phyloP scores from a whole-genome alignment of 2,797 vertebrate genomes.

The Sebastolobus altivelis region DNA sequence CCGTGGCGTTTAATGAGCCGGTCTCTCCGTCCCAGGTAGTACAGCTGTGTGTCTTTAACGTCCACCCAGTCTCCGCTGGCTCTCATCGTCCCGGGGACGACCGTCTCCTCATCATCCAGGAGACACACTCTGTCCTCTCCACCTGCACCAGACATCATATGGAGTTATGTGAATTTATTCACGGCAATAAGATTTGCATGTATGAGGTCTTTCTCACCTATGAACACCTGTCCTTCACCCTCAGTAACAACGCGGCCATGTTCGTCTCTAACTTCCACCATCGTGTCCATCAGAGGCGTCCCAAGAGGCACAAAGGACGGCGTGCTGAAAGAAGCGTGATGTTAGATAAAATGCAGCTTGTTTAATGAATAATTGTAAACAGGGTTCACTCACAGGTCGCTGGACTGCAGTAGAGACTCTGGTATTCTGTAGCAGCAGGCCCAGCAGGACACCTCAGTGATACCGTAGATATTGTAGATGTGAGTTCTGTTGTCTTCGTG shows the following conservation, averaged over 20 bases:
- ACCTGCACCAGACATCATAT: slow-evolving; percentile 78
- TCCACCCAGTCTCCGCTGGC: slow-evolving; percentile 93
- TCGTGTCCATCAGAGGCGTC: slow-evolving; percentile 88
- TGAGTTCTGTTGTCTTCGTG: slow-evolving; percentile 89
- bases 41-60: slow-evolving; percentile 81
- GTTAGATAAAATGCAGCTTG: not conserved
- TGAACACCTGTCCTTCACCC: slow-evolving; percentile 93
- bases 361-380: not conserved
- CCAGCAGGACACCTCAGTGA: slow-evolving; percentile 98
- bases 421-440: slow-evolving; percentile 90
- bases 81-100: slow-evolving; percentile 89
- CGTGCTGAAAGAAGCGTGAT: slow-evolving; percentile 66
- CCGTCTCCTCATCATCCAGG: slow-evolving; percentile 87
- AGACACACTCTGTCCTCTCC: slow-evolving; percentile 92
- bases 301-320: slow-evolving; percentile 87
- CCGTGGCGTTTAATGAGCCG: slow-evolving; percentile 93
- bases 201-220: slow-evolving; percentile 84
- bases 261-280: slow-evolving; percentile 90
- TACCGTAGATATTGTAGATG: slow-evolving; percentile 95
- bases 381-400: slow-evolving; percentile 58
- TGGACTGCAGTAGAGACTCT: slow-evolving; percentile 69
- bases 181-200: not conserved
- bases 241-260: slow-evolving; percentile 82
- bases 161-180: not conserved
- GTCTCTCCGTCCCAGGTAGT: slow-evolving; percentile 93